phyloP scores from a whole-genome alignment of 1,140 invertebrate species.

The Bicyclus anynana region DNA sequence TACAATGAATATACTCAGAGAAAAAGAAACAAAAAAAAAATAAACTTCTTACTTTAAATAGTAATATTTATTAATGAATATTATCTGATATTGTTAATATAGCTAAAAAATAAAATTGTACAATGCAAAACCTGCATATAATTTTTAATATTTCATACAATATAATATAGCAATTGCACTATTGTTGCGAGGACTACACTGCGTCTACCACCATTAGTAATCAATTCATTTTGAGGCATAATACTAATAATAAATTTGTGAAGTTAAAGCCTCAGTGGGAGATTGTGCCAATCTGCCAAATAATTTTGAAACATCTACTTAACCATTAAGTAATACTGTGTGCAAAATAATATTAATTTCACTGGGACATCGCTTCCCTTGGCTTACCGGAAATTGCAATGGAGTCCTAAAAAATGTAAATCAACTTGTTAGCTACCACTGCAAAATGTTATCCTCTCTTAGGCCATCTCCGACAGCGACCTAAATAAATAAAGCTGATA shows the following conservation, averaged over 20 bases:
- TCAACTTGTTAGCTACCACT: conserved; percentile 45
- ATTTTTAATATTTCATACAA: conserved; percentile 61
- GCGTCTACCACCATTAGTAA: conserved; percentile 62
- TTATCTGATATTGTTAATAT: conserved; percentile 72
- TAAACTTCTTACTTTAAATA: conserved; percentile 68
- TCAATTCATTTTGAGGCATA: conserved; percentile 54
- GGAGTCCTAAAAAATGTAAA: conserved; percentile 48
- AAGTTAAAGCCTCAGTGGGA: conserved; percentile 59
- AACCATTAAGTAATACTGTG: conserved; percentile 68
- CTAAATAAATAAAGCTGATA: conserved; percentile 10
- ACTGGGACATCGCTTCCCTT: conserved; percentile 49
- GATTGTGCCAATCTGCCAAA: conserved; percentile 55
- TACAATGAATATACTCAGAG: conserved; percentile 31
- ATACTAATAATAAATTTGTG: conserved; percentile 40
- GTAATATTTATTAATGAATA: conserved; percentile 73
- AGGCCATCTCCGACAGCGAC: conserved; percentile 49
- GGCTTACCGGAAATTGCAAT: conserved; percentile 39
- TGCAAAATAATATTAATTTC: conserved; percentile 67
- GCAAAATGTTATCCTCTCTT: conserved; percentile 52
- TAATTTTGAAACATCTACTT: conserved; percentile 61
- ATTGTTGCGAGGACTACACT: conserved; percentile 74
- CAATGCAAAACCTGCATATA: conserved; percentile 73
- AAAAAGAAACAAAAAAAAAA: conserved; percentile 53
- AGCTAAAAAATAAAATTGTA: conserved; percentile 75
- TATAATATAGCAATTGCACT: conserved; percentile 73